Evolutionary conservation across 2,113 vertebrate species (phyloP), one percentile per base, ranked within the genome.

Genomic region (Nerophis ophidion): DNA sequence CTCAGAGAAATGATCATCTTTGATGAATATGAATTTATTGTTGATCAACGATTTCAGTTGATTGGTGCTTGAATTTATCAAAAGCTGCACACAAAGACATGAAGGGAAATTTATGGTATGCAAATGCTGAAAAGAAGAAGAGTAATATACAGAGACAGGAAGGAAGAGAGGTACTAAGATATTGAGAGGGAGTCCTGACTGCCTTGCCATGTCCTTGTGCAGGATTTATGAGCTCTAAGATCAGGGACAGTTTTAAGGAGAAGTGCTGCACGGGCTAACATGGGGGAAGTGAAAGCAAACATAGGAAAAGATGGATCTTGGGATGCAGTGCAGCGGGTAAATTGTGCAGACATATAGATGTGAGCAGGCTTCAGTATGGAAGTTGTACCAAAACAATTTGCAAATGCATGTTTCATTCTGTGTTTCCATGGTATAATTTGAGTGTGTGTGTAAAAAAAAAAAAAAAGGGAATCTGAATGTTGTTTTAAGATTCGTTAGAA

Each of bases 141-240:
- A 61, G 48, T 42, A 61, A 79, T 65, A 74, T 74, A 59, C 62
- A 62, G 71, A 49, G 66, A 70, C 48, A 57, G 59, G 16, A 53
- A 48, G 48, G 58, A 67, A 70, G 69, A 38, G 47, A 15, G 61
- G 60, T 62, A 80, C 67, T 72, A 65, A 62, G 78, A 19, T 60
- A 70, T 68, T 65, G 72, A 75, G 72, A 69, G 66, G 69, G 59
- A 80, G 74, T 77, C 73, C 74, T 71, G 57, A 61, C 76, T 76
- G 78, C 72, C 72, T 75, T 63, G 51, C 66, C 69, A 63, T 81
- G 80, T 83, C 86, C 80, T 85, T 83, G 81, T 87, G 76, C 76
- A 83, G 79, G 76, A 88, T 87, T 84, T 83, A 86, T 87, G 85
- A 84, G 83, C 76, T 57, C 72, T 61, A 73, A 78, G 79, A 86